phyloP scores from a whole-genome alignment of 2,113 vertebrate genomes.

The Ancistrus triradiatus region DNA sequence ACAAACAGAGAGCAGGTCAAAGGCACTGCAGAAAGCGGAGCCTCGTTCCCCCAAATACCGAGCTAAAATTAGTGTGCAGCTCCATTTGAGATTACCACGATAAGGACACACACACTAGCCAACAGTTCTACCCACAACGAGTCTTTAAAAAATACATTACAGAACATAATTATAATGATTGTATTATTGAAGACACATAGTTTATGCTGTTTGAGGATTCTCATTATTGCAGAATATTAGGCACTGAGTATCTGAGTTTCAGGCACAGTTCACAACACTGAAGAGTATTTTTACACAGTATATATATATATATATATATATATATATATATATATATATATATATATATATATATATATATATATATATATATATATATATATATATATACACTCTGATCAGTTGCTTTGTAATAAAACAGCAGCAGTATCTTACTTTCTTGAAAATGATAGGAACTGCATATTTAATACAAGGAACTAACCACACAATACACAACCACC shows the following conservation, averaged over 20 bases:
- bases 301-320: too few species aligned
- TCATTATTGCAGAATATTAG: background rate
- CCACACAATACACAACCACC: conserved; percentile 4
- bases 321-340: too few species aligned
- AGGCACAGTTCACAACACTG: too few species aligned
- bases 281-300: too few species aligned
- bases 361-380: too few species aligned
- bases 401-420: conserved; percentile 59
- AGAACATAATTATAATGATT: conserved; percentile 38
- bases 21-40: conserved; percentile 56
- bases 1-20: conserved; percentile 70
- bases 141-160: conserved; percentile 33
- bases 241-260: background rate
- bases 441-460: conserved; percentile 54
- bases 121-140: conserved; percentile 29
- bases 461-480: conserved; percentile 25
- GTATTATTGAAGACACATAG: background rate
- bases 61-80: conserved; percentile 63
- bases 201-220: conserved; percentile 6
- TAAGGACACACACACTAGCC: conserved; percentile 45
- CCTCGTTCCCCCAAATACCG: conserved; percentile 38
- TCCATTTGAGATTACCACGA: conserved; percentile 55
- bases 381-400: conserved; percentile 54
- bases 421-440: conserved; percentile 53
- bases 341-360: too few species aligned